Evolutionary conservation across 1,140 invertebrate genomes (phyloP).

Genomic region (Drosophila busckii): DNA sequence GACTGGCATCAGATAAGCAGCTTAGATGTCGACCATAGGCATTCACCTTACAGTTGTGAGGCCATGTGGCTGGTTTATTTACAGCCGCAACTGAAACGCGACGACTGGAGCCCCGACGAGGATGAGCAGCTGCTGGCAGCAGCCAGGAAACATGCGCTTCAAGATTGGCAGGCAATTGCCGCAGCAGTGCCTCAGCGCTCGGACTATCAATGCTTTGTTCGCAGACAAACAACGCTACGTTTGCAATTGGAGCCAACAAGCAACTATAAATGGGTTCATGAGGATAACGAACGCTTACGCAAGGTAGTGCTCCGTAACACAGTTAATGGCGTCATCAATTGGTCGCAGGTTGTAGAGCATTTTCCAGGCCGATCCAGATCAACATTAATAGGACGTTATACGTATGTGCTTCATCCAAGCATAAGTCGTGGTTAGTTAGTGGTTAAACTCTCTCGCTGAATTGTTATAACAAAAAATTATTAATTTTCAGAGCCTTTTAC

Average conservation of each 20-base stretch:
- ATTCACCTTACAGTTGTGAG: conserved; percentile 80
- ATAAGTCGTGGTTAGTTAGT: conserved; percentile 61
- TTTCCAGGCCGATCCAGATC: conserved; percentile 82
- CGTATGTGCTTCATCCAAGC: conserved; percentile 70
- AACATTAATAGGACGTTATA: conserved; percentile 83
- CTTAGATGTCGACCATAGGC: conserved; percentile 78
- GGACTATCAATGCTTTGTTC: conserved; percentile 84
- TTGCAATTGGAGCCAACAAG: conserved; percentile 59
- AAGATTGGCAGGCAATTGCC: conserved; percentile 85
- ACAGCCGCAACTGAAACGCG: conserved; percentile 83
- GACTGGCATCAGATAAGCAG: conserved; percentile 79
- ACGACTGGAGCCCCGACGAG: conserved; percentile 82
- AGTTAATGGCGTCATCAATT: conserved; percentile 83
- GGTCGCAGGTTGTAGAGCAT: conserved; percentile 82
- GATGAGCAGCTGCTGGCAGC: conserved; percentile 80
- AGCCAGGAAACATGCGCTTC: conserved; percentile 79
- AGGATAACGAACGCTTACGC: conserved; percentile 82
- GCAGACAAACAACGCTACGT: conserved; percentile 81
- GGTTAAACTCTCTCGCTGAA: too few relatives aligned
- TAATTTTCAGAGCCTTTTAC: conserved; percentile 77
- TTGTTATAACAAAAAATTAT: too few relatives aligned
- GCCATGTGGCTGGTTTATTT: conserved; percentile 85
- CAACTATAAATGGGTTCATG: conserved; percentile 80
- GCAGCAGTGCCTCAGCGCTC: conserved; percentile 80
- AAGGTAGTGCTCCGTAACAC: conserved; percentile 81